Percentiles rank a stretch among this genome's conserved stretches.
Evolutionary conservation across 1,140 invertebrate species (phyloP).

Genomic region (Battus philenor): DNA sequence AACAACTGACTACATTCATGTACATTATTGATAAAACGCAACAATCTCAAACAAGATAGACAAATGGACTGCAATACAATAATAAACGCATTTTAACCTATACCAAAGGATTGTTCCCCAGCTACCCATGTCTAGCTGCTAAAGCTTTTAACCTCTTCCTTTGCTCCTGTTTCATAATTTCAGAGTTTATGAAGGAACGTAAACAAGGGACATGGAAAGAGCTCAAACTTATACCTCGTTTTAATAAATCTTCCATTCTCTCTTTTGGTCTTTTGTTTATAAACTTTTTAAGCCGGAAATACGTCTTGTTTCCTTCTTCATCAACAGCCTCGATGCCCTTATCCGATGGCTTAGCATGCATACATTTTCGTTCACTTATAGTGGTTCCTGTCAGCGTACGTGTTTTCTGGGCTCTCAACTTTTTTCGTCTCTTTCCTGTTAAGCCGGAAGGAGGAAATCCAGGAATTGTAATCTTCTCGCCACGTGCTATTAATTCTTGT

Average conservation of each 20-base stretch:
- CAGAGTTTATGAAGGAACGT: conserved; percentile 51
- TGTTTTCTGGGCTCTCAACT: conserved; percentile 10
- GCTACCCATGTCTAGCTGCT: conserved; percentile 20
- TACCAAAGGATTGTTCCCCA: no score
- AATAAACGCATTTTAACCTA: no score
- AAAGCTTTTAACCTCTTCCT: conserved; percentile 27
- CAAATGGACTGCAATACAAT: not conserved
- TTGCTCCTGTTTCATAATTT: conserved; percentile 45
- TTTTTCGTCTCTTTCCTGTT: conserved; percentile 22
- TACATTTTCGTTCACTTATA: conserved; percentile 35
- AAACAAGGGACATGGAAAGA: conserved; percentile 63
- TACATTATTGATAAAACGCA: no score
- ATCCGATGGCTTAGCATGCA: conserved; percentile 42
- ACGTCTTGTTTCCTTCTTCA: conserved; percentile 46
- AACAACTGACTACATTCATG: conserved; percentile 39
- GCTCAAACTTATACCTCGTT: conserved; percentile 53
- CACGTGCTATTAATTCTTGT: conserved; percentile 37
- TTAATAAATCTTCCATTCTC: conserved; percentile 31
- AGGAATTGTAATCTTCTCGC: conserved; percentile 52
- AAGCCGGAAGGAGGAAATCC: conserved; percentile 11
- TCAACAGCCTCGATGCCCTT: conserved; percentile 54
- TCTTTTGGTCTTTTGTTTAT: conserved; percentile 43
- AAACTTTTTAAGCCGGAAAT: conserved; percentile 40
- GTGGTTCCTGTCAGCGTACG: conserved; percentile 11
- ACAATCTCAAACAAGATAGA: no score